Percentiles rank a stretch among this genome's conserved stretches.
phyloP scores from a whole-genome alignment of 2,888 invertebrate genomes.

The Tupiocoris notatus region DNA sequence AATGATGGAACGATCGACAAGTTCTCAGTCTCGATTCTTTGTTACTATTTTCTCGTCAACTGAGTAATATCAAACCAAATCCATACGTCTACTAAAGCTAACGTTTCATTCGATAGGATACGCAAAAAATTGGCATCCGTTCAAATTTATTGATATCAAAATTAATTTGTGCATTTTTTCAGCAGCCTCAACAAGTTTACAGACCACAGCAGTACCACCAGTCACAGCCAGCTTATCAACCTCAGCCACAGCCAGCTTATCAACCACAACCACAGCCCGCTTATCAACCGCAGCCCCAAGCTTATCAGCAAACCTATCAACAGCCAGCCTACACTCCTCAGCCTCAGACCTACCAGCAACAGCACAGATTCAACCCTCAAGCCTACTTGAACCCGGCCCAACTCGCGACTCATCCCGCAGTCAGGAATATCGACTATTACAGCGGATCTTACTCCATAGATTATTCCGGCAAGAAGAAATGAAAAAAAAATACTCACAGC shows the following conservation, averaged over 20 bases:
- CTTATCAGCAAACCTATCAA: slow-evolving; percentile 49
- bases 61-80: no score
- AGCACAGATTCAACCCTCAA: slow-evolving; percentile 47
- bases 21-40: no score
- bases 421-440: slow-evolving; percentile 66
- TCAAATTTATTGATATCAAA: no score
- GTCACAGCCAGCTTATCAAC: slow-evolving; percentile 54
- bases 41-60: no score
- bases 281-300: slow-evolving; percentile 46
- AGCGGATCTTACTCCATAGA: slow-evolving; percentile 73
- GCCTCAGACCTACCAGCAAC: slow-evolving; percentile 53
- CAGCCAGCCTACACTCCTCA: slow-evolving; percentile 46
- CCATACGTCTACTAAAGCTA: no score
- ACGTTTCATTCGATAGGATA: no score
- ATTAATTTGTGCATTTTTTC: neutral
- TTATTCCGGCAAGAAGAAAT: slow-evolving; percentile 62
- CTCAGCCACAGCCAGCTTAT: slow-evolving; percentile 51
- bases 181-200: slow-evolving; percentile 36
- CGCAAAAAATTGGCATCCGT: no score
- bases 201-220: slow-evolving; percentile 39
- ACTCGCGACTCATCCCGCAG: slow-evolving; percentile 68
- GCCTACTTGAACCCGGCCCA: slow-evolving; percentile 48
- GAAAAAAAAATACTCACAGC: neutral
- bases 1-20: no score
- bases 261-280: slow-evolving; percentile 6